Percentiles rank a stretch among this genome's conserved stretches.
Evolutionary conservation across 2,888 invertebrate genomes (phyloP).

Genomic region (Folsomia candida): DNA sequence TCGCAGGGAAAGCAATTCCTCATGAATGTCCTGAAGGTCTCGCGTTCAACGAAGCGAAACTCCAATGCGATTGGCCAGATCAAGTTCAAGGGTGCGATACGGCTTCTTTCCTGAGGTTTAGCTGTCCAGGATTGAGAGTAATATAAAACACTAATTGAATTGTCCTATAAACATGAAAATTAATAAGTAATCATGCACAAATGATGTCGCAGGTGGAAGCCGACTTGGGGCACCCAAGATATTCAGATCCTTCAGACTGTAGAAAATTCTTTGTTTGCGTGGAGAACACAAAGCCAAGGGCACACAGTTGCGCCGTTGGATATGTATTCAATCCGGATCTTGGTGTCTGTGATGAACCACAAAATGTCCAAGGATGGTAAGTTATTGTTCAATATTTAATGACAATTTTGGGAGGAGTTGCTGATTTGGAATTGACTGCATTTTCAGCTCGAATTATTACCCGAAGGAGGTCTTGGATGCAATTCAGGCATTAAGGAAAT

Average conservation of each 20-base stretch:
- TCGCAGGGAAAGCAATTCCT: slow-evolving; percentile 69
- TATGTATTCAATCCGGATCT: slow-evolving; percentile 87
- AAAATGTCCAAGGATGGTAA: slow-evolving; percentile 87
- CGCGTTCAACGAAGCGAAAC: slow-evolving; percentile 69
- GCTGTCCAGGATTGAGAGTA: slow-evolving; percentile 64
- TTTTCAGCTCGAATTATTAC: slow-evolving; percentile 49
- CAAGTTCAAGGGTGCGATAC: slow-evolving; percentile 59
- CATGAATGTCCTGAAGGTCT: slow-evolving; percentile 81
- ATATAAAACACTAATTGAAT: too few relatives aligned
- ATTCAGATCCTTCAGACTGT: slow-evolving; percentile 80
- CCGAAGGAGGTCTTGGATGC: slow-evolving; percentile 45
- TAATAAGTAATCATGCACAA: too few relatives aligned
- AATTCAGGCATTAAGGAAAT: slow-evolving; percentile 36
- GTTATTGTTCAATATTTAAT: too few relatives aligned
- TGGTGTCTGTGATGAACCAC: slow-evolving; percentile 82
- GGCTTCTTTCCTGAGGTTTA: slow-evolving; percentile 72
- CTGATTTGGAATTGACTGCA: not conserved
- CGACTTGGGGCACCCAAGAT: slow-evolving; percentile 54
- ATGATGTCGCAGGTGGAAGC: slow-evolving; percentile 32
- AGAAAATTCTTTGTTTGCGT: slow-evolving; percentile 78
- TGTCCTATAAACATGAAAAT: too few relatives aligned
- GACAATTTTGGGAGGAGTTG: not conserved
- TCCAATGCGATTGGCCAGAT: slow-evolving; percentile 86
- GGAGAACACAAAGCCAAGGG: slow-evolving; percentile 38
- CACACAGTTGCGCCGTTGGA: slow-evolving; percentile 58